Conservation (phyloP, 2,113 vertebrate species). For the Coregonus clupeaformis region DNA sequence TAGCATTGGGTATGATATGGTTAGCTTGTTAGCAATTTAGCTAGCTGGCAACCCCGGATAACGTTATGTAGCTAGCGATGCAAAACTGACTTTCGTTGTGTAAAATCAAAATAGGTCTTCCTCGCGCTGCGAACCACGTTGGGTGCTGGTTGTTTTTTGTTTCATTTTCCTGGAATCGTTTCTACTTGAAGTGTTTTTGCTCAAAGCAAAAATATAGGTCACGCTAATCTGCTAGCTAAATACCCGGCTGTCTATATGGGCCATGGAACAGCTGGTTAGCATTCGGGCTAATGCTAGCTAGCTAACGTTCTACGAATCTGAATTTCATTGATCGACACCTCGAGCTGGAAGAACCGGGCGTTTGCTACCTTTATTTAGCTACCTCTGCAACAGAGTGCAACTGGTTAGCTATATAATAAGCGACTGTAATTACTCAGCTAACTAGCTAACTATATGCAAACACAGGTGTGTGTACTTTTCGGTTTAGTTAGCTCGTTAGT, state of each 20-base stretch:
- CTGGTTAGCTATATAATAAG: not conserved
- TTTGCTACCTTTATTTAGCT: not conserved
- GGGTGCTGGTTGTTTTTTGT: not conserved
- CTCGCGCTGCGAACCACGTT: not conserved
- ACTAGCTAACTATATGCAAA: not conserved
- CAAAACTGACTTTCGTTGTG: not conserved
- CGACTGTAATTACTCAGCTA: not conserved
- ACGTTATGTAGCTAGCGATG: not conserved
- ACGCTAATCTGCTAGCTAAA: not conserved
- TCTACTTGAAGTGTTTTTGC: not conserved
- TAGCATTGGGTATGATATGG: not conserved
- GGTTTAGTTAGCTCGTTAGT: not conserved
- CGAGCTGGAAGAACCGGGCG: not conserved
- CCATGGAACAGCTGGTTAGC: conserved; percentile 58
- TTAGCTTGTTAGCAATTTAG: not conserved
- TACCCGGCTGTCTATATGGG: not conserved
- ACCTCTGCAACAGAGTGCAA: not conserved
- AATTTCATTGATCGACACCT: not conserved
- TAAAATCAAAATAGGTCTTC: not conserved
- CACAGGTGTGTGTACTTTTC: not conserved
- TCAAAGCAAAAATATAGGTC: not conserved
- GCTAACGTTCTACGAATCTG: not conserved
- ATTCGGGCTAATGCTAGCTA: not conserved
- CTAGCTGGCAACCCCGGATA: not conserved
- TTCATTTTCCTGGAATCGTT: not conserved